Base-by-base conservation (phyloP, 2,113 vertebrate genomes). In the Heterochromis multidens region DNA sequence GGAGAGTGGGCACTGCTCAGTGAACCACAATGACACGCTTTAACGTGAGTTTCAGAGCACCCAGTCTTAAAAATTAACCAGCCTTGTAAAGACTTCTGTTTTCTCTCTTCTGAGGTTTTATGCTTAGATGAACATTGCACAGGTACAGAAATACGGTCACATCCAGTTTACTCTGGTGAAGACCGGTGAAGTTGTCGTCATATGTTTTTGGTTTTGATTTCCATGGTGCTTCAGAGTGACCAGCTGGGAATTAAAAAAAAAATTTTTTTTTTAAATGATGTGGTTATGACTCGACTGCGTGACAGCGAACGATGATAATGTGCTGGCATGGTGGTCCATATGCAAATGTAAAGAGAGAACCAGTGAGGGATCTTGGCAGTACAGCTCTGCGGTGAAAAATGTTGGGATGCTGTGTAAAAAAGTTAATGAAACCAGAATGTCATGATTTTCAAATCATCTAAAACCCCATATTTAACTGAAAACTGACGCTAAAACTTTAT, bases 31-130 rank as follows among this genome's bases (percentile, higher is more conserved):
- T 9, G 40, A 79, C 54, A 19, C 49, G 70, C 79, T 87, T 92
- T 87, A 87, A 92, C 82, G 78, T 79, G 84, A 87, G 87, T 92
- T 83, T 81, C 85, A 81, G 40, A 11, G 77, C 87, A 90, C 93
- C 85, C 88, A 58, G 76, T 85, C 87, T 89, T 79, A 81, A 81
- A 81, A 65, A 79, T 25, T 65, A 57, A 76, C 57, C 46, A 35
- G 80, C 35, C 29, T 67, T 85, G 62, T 86, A 81, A 87, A 87
- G 82, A 86, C 87, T 59, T 43, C 11, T 58, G 72, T 67, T 57
- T 11, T 17, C 35, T 77, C 29, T 56, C 62, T 59, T 14, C 16
- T n/a, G 27, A 80, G 49, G 37, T 62, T 63, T 27, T 29, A 31
- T 8, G 12, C 23, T 76, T 43, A 60, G 5, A 63, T 27, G 3